These are phyloP conservation scores for Oryzaephilus surinamensis DNA, from an alignment of 1,140 invertebrate species.

Conservation along the genomic window DNA sequence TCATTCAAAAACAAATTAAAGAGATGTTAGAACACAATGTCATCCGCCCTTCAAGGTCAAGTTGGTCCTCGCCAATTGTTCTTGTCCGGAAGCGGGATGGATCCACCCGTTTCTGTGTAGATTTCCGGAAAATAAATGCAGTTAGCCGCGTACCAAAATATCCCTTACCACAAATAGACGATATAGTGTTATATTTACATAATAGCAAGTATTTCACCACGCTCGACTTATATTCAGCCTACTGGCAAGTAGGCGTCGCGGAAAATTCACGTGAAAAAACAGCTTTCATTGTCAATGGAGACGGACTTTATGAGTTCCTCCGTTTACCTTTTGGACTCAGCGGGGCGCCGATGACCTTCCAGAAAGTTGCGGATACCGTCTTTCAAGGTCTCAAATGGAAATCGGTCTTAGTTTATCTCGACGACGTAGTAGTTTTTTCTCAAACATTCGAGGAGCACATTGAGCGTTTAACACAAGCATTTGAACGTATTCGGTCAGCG, in stretches of 20 bases:
- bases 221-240: constrained; percentile 38
- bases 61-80: constrained; percentile 13
- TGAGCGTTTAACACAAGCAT: not conserved
- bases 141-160: not conserved
- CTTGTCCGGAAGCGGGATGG: constrained; percentile 4
- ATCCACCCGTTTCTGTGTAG: constrained; percentile 4
- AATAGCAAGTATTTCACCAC: constrained; percentile 13
- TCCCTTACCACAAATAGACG: not conserved
- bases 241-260: constrained; percentile 34
- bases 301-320: constrained; percentile 2
- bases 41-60: constrained; percentile 4
- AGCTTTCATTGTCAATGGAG: not conserved
- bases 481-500: not conserved
- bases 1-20: constrained; percentile 15
- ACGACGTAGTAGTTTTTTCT: constrained; percentile 7
- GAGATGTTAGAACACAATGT: constrained; percentile 15
- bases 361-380: constrained; percentile 4
- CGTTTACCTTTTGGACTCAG: constrained; percentile 20
- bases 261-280: constrained; percentile 1
- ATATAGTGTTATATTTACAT: not conserved
- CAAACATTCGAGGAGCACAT: constrained; percentile 6
- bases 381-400: constrained; percentile 9
- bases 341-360: constrained; percentile 16
- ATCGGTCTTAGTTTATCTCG: constrained; percentile 6
- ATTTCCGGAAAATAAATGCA: constrained; percentile 7